Percentiles rank a stretch among this genome's conserved stretches.
Evolutionary conservation across 2,888 invertebrate genomes (phyloP).

Genomic region (Mythimna lalbum): DNA sequence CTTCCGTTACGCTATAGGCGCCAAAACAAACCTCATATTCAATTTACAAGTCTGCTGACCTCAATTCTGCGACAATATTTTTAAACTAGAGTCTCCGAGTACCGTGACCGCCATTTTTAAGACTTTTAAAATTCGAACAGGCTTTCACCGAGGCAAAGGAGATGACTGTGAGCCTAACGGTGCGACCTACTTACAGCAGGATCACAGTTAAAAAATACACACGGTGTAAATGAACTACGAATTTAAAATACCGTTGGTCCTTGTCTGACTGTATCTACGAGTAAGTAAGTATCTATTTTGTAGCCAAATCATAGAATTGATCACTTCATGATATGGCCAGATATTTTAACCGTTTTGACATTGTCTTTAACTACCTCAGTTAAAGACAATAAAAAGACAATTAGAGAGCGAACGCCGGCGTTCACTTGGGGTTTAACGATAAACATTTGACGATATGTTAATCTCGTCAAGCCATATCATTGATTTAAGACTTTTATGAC

Average conservation of each 20-base stretch:
- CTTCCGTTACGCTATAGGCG: slow-evolving; percentile 23
- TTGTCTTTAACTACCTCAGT: too few relatives aligned
- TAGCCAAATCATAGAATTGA: too few relatives aligned
- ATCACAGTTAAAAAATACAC: slow-evolving; percentile 60
- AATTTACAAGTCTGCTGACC: slow-evolving; percentile 49
- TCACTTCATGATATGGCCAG: too few relatives aligned
- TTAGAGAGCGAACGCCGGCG: too few relatives aligned
- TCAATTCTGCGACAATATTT: slow-evolving; percentile 36
- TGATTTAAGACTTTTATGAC: too few relatives aligned
- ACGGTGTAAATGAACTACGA: slow-evolving; percentile 42
- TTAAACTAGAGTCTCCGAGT: slow-evolving; percentile 40
- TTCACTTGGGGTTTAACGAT: too few relatives aligned
- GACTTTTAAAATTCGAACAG: slow-evolving; percentile 38
- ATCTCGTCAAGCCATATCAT: too few relatives aligned
- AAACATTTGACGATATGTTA: too few relatives aligned
- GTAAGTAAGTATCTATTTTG: too few relatives aligned
- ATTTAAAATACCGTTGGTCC: slow-evolving; percentile 53
- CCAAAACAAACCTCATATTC: slow-evolving; percentile 55
- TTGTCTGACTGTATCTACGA: slow-evolving; percentile 19
- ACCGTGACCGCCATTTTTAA: slow-evolving; percentile 32
- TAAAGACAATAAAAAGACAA: too few relatives aligned
- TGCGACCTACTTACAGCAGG: slow-evolving; percentile 62
- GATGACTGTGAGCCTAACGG: slow-evolving; percentile 68
- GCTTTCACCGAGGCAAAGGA: slow-evolving; percentile 63
- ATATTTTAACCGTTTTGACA: too few relatives aligned